Conservation (phyloP, 2,888 invertebrate species). For the Plebejus argus region DNA sequence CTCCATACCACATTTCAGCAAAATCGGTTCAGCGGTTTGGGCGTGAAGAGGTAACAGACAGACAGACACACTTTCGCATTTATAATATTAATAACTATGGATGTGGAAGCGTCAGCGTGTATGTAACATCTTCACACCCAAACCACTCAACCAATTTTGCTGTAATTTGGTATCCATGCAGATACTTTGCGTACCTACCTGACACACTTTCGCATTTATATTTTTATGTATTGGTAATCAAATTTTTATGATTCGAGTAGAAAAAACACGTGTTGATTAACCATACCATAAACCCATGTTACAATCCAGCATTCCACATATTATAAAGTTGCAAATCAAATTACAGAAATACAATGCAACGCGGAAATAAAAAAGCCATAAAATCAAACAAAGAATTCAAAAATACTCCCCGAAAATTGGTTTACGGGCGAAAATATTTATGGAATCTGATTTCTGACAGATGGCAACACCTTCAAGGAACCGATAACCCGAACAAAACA, state of each 20-base stretch:
- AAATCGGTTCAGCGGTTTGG: no score
- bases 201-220: no score
- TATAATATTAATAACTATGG: no score
- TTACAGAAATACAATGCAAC: constrained; percentile 8
- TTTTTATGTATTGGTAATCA: no score
- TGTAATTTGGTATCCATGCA: no score
- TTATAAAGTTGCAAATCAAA: neutral
- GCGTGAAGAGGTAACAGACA: no score
- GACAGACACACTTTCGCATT: no score
- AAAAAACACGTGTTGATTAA: neutral
- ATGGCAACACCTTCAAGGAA: constrained; percentile 29
- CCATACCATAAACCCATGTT: neutral
- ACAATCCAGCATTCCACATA: neutral
- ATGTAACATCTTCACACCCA: no score
- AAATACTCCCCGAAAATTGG: constrained; percentile 16
- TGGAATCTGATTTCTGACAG: constrained; percentile 27
- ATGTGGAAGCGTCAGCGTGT: no score
- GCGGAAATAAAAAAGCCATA: neutral
- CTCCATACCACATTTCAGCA: no score
- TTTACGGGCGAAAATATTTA: constrained; percentile 27
- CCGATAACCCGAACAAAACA: constrained; percentile 16
- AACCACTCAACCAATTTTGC: no score
- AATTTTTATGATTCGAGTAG: neutral
- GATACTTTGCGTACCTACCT: no score
- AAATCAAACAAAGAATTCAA: constrained; percentile 21